Conservation (phyloP, 2,797 vertebrate genomes). For the Acipenser oxyrinchus region DNA sequence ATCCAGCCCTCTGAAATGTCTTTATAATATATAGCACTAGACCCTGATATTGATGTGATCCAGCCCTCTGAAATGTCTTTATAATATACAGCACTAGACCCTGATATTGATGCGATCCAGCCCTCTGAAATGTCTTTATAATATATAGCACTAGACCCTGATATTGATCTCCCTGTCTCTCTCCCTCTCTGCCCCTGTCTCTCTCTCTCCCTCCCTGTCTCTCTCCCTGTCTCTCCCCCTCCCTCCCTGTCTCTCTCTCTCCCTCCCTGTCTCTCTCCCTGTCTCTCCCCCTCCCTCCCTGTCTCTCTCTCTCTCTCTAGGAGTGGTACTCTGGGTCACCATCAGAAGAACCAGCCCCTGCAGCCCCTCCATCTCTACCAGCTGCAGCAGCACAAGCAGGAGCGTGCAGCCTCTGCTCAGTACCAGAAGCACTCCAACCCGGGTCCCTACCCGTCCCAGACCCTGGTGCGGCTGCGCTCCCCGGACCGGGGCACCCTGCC, state of each 20-base stretch:
- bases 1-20: too few relatives aligned
- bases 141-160: too few relatives aligned
- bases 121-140: too few relatives aligned
- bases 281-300: too few relatives aligned
- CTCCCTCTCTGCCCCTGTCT: background rate
- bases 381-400: constrained; percentile 69
- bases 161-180: background rate
- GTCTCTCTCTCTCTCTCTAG: too few relatives aligned
- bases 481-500: constrained; percentile 57
- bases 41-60: too few relatives aligned
- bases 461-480: constrained; percentile 62
- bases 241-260: too few relatives aligned
- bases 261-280: too few relatives aligned
- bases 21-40: too few relatives aligned
- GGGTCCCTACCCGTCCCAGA: constrained; percentile 39
- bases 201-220: too few relatives aligned
- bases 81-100: background rate
- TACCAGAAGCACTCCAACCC: constrained; percentile 55
- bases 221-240: too few relatives aligned
- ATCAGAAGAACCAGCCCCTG: constrained; percentile 59
- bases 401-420: constrained; percentile 14
- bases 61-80: too few relatives aligned
- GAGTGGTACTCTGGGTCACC: constrained; percentile 52
- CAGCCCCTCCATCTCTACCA: constrained; percentile 29
- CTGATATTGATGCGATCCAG: background rate